These are phyloP conservation scores for Miniopterus natalensis DNA, from an alignment of 2,113 vertebrate genomes.

Conservation along the genomic window DNA sequence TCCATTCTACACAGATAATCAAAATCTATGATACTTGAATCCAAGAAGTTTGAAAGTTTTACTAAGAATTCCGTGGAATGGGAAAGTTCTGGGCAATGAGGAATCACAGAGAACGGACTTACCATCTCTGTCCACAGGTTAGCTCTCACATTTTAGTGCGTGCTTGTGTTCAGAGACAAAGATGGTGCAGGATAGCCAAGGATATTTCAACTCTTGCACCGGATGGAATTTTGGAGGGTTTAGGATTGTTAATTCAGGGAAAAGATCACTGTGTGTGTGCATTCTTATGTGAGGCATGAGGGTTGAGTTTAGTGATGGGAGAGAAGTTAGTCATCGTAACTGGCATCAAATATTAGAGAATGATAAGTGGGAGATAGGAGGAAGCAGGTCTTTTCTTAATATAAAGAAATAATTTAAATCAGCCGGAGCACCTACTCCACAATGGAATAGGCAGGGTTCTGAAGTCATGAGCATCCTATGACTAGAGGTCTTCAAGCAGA, in stretches of 20 bases:
- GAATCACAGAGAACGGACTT: not conserved
- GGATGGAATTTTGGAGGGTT: not conserved
- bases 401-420: not conserved
- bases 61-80: slow-evolving; percentile 3
- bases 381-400: not conserved
- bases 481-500: not conserved
- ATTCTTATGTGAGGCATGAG: not conserved
- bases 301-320: not conserved
- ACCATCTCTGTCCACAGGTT: not conserved
- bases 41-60: slow-evolving; percentile 50
- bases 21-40: not conserved
- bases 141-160: not conserved
- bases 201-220: not conserved
- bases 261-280: not conserved
- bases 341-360: not conserved
- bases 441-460: not conserved
- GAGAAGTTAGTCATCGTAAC: not conserved
- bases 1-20: not conserved
- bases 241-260: not conserved
- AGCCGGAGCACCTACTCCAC: not conserved
- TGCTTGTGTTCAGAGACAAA: slow-evolving; percentile 12
- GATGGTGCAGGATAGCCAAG: not conserved
- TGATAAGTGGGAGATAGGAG: not conserved
- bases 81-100: not conserved
- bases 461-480: not conserved